These are phyloP conservation scores for Xestia rhomboidea DNA, from an alignment of 2,888 invertebrate genomes.

Conservation along the genomic window DNA sequence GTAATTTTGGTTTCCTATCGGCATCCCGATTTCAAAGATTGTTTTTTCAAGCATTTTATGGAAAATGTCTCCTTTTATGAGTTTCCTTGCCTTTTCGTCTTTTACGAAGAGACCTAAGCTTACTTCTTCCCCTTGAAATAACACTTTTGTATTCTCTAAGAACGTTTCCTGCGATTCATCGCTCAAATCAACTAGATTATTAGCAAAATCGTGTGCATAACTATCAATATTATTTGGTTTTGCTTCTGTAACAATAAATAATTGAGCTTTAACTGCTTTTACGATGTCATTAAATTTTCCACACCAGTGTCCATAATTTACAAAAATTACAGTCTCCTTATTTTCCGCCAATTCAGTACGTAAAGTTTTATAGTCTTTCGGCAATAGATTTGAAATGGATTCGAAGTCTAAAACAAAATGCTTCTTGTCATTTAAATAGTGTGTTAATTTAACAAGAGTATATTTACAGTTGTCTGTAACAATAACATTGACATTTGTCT, in stretches of 20 bases:
- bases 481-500: neutral
- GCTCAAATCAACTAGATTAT: neutral
- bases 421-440: neutral
- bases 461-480: neutral
- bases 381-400: neutral
- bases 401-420: neutral
- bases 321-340: neutral
- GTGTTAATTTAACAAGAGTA: neutral
- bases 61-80: conserved; percentile 2
- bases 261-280: neutral
- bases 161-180: conserved; percentile 10
- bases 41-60: conserved; percentile 1
- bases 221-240: neutral
- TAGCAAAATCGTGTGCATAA: neutral
- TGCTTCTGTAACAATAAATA: neutral
- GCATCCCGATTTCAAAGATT: neutral
- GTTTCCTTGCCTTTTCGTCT: neutral
- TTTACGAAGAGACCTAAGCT: neutral
- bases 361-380: conserved; percentile 4
- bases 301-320: neutral
- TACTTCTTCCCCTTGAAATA: conserved; percentile 9
- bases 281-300: neutral
- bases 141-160: neutral
- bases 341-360: neutral
- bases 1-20: neutral